Evolutionary conservation across 2,888 invertebrate species (phyloP).

Genomic region (Acanthosoma haemorrhoidale): DNA sequence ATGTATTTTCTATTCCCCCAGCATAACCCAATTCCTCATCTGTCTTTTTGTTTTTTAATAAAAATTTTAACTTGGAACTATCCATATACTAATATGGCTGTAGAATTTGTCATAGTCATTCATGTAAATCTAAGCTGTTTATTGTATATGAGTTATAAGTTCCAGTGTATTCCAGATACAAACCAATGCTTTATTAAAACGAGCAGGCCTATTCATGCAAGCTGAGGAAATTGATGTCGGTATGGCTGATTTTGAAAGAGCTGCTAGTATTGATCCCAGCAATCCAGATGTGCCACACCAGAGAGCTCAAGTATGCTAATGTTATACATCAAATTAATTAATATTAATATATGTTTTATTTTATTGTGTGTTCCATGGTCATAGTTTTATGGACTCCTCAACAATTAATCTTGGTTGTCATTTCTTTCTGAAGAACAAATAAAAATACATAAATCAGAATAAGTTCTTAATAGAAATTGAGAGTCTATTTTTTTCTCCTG

Average conservation of each 20-base stretch:
- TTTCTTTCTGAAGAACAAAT: neutral
- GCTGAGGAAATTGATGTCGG: constrained; percentile 66
- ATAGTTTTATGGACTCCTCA: neutral
- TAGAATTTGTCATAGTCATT: too few species aligned
- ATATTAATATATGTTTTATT: too few species aligned
- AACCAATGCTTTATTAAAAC: constrained; percentile 43
- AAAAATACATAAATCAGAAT: neutral
- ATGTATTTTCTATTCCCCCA: too few species aligned
- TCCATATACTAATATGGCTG: too few species aligned
- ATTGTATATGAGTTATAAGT: neutral
- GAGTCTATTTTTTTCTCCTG: neutral
- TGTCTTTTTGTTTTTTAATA: too few species aligned
- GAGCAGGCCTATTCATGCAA: constrained; percentile 79
- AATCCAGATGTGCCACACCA: constrained; percentile 91
- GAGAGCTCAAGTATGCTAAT: constrained; percentile 60
- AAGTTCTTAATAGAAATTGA: neutral
- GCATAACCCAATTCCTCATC: too few species aligned
- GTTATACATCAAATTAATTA: too few species aligned
- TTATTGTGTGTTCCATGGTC: neutral
- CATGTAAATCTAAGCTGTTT: too few species aligned
- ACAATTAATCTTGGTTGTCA: neutral
- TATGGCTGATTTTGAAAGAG: constrained; percentile 71
- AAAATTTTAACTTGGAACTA: too few species aligned
- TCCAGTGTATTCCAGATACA: constrained; percentile 47
- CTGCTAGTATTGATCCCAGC: constrained; percentile 68